Conservation (phyloP, 2,797 vertebrate species). For the Trematomus bernacchii region DNA sequence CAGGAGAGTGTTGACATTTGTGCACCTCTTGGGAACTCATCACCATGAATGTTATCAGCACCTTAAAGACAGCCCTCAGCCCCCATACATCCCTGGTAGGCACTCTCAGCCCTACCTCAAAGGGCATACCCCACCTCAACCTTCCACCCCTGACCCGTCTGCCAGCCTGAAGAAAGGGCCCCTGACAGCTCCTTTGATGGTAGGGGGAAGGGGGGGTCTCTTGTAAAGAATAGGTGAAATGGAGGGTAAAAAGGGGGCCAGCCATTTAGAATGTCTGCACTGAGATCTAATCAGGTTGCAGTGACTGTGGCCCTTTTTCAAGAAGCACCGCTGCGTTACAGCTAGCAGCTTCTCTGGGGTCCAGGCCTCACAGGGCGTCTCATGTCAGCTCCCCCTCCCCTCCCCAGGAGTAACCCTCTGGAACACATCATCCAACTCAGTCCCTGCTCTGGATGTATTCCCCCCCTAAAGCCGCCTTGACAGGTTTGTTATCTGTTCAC, state of each 20-base stretch:
- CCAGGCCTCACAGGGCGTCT: conserved; percentile 85
- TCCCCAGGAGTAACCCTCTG: conserved; percentile 77
- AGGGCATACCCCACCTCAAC: conserved; percentile 70
- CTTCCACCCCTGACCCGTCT: conserved; percentile 79
- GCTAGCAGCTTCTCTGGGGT: conserved; percentile 77
- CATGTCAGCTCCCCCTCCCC: conserved; percentile 79
- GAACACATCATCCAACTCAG: conserved; percentile 89
- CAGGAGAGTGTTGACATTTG: conserved; percentile 88
- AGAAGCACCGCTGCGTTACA: conserved; percentile 82
- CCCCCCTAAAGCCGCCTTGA: conserved; percentile 88
- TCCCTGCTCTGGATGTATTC: conserved; percentile 88
- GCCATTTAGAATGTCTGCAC: conserved; percentile 83
- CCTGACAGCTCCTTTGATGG: conserved; percentile 87
- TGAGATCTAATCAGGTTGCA: conserved; percentile 87
- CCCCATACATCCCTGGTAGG: conserved; percentile 58
- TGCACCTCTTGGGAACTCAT: conserved; percentile 82
- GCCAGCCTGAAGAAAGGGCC: conserved; percentile 74
- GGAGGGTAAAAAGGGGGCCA: conserved; percentile 80
- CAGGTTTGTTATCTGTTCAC: conserved; percentile 95
- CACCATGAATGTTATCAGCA: conserved; percentile 88
- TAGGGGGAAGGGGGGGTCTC: conserved; percentile 13
- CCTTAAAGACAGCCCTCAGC: conserved; percentile 81
- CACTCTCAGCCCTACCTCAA: conserved; percentile 67
- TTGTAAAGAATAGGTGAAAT: conserved; percentile 77
- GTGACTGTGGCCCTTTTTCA: conserved; percentile 82